phyloP scores from a whole-genome alignment of 1,140 invertebrate genomes.

The Rhopalosiphum padi region DNA sequence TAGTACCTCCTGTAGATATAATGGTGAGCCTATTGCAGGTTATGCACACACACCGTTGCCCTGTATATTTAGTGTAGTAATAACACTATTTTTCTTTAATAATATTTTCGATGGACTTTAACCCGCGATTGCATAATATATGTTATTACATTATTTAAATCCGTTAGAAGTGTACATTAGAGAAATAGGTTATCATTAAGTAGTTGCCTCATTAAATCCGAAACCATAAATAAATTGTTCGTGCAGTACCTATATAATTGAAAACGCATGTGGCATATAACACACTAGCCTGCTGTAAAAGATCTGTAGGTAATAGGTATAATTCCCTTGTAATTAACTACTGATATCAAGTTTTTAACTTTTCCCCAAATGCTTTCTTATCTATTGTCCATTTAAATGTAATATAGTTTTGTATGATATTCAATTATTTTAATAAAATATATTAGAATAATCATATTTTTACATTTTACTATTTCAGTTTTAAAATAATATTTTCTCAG shows the following conservation, averaged over 20 bases:
- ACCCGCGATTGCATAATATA: background rate
- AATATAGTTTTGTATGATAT: background rate
- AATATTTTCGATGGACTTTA: constrained; percentile 8
- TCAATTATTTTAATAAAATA: background rate
- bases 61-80: background rate
- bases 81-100: background rate
- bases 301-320: background rate
- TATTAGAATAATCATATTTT: background rate
- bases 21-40: background rate
- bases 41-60: background rate
- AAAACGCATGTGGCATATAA: background rate
- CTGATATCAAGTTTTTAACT: background rate
- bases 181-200: background rate
- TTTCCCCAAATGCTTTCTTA: background rate
- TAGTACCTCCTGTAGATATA: background rate
- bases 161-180: background rate
- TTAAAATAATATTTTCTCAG: background rate
- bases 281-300: background rate
- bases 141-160: background rate
- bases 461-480: background rate
- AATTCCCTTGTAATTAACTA: background rate
- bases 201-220: background rate
- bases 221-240: background rate
- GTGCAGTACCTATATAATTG: background rate
- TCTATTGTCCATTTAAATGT: too few species aligned